These are phyloP conservation scores for Hydrocynus forskahlii DNA, from an alignment of 2,797 vertebrate species.

Conservation along the genomic window DNA sequence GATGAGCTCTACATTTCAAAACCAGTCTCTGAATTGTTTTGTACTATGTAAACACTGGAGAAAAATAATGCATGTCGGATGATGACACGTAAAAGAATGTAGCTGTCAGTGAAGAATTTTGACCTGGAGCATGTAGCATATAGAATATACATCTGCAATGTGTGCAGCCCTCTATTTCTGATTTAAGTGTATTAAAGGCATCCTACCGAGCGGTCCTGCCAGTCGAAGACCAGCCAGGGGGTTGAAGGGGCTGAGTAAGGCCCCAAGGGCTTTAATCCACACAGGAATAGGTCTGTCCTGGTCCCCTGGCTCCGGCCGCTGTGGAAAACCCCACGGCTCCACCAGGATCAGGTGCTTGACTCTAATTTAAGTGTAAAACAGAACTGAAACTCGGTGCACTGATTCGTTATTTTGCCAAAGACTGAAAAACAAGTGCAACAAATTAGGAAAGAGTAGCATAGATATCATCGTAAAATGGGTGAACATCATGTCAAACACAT, in stretches of 20 bases:
- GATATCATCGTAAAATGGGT: not conserved
- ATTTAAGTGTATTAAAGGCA: not conserved
- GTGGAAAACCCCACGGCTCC: slow-evolving; percentile 96
- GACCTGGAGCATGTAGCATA: not conserved
- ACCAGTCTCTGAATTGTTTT: no score
- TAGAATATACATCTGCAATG: not conserved
- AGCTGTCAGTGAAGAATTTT: not conserved
- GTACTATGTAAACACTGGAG: not conserved
- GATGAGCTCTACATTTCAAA: no score
- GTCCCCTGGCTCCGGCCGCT: slow-evolving; percentile 81
- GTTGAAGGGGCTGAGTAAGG: slow-evolving; percentile 90
- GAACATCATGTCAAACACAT: not conserved
- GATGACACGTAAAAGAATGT: not conserved
- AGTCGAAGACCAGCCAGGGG: slow-evolving; percentile 91
- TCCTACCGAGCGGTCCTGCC: slow-evolving; percentile 92
- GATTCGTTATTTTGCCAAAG: not conserved
- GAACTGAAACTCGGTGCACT: not conserved
- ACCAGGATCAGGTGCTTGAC: slow-evolving; percentile 92
- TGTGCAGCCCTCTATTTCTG: not conserved
- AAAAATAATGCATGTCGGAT: not conserved
- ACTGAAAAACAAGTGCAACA: not conserved
- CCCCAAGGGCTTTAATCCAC: slow-evolving; percentile 94
- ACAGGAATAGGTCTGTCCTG: slow-evolving; percentile 88
- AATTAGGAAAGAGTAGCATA: not conserved
- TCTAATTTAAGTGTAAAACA: slow-evolving; percentile 66